Base-by-base conservation (phyloP, 2,797 vertebrate genomes). In the Artibeus jamaicensis region DNA sequence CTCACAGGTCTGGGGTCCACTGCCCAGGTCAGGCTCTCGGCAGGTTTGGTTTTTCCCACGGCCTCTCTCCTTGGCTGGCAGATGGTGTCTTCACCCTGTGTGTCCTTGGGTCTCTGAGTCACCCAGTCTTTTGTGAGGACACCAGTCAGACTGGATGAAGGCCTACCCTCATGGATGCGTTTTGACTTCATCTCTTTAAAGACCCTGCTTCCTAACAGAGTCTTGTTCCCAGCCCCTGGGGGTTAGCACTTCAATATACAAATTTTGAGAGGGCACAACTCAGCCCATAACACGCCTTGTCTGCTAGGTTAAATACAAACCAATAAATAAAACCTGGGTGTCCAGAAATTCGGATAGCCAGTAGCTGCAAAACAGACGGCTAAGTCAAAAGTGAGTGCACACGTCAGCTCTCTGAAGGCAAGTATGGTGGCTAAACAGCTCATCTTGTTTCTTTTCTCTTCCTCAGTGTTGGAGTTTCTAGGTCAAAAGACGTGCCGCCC, bases 401-500 rank as follows among this genome's bases (percentile, higher is more conserved):
- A 0, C 18, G 62, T 55, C 24, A 65, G 59, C 12, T 19, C 73
- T n/a, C 53, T 53, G 50, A 67, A 73, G 14, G 24, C 37, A 42
- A 48, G 39, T 19, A 1, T 37, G 15, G 12, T 0, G 3, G 11
- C 62, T 5, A 37, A 9, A 0, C 1, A 12, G 3, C 71, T 87
- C 53, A 86, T 1, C 18, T 84, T 34, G 50, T 96, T 86, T 88
- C 70, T 93, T 74, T 91, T 3, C 96, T 93, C 98, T 62, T 86
- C 44, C 70, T 46, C 81, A 99, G 99, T 53, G 99, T 99, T 96
- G 99, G 99, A 19, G 99, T 99, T 92, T 99, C 99, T 95, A 99
- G 99, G 97, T 99, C 99, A 76, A 99, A 99, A 99, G 99, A 99
- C 53, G 99, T 99, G 88, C 99, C 99, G 93, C 98, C 99, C 0